Percentiles rank a stretch among this genome's conserved stretches.
Conservation (phyloP, 1,140 invertebrate species). For the Leptinotarsa undecemlineata region DNA sequence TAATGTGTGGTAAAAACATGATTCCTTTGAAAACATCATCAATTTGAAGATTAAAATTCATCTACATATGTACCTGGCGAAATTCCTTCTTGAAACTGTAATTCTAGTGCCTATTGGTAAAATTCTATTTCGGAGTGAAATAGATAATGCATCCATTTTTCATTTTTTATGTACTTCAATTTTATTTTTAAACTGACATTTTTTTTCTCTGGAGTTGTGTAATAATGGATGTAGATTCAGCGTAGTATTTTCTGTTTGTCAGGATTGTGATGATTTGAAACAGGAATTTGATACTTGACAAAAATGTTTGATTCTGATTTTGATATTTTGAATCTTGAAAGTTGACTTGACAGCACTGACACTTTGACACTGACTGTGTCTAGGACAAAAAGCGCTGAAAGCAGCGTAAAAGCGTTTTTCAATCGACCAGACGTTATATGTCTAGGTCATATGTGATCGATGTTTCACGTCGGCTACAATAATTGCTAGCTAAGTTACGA, state of each 20-base stretch:
- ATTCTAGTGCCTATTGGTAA: conserved; percentile 37
- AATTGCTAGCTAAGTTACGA: too few relatives aligned
- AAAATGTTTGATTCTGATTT: too few relatives aligned
- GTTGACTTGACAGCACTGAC: too few relatives aligned
- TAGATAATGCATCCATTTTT: conserved; percentile 42
- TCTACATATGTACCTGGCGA: conserved; percentile 32
- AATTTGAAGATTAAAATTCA: background rate
- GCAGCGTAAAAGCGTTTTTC: too few relatives aligned
- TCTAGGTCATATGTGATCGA: too few relatives aligned
- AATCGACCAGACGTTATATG: too few relatives aligned
- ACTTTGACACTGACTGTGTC: too few relatives aligned
- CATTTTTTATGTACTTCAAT: conserved; percentile 41
- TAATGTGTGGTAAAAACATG: too few relatives aligned
- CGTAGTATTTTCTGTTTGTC: background rate
- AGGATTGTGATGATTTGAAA: conserved; percentile 1
- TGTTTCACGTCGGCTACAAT: too few relatives aligned
- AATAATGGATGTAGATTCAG: background rate
- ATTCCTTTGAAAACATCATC: too few relatives aligned
- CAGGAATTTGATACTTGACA: background rate
- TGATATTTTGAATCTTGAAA: too few relatives aligned
- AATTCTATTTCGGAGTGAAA: conserved; percentile 33
- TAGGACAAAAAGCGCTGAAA: too few relatives aligned
- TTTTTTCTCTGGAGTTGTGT: background rate
- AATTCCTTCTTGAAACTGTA: conserved; percentile 31
- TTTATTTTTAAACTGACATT: conserved; percentile 24